These are phyloP conservation scores for Myotis findleyi DNA, from an alignment of 2,797 vertebrate species.

Conservation along the genomic window DNA sequence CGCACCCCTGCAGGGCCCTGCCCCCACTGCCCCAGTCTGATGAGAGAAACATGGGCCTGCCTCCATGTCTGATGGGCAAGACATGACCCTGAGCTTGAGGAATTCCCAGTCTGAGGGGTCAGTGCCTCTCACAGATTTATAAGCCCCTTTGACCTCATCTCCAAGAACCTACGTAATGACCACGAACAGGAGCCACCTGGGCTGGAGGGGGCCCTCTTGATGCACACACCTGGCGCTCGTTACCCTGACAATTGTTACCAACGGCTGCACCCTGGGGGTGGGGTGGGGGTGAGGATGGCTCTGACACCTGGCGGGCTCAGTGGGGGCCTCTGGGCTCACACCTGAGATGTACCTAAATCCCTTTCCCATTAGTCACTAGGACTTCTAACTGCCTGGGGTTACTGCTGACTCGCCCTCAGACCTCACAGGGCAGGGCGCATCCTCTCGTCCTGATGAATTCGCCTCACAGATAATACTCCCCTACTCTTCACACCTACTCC, in stretches of 20 bases:
- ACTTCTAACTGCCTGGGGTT: background rate
- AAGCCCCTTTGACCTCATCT: background rate
- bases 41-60: background rate
- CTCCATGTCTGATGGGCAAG: background rate
- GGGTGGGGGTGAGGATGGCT: background rate
- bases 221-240: fast-evolving
- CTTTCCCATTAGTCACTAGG: background rate
- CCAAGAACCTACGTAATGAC: background rate
- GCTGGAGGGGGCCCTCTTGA: background rate
- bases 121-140: background rate
- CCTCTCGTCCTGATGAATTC: background rate
- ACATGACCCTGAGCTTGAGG: background rate
- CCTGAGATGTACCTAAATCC: background rate
- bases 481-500: background rate
- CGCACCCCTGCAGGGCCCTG: background rate
- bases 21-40: background rate
- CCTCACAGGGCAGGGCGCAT: background rate
- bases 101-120: background rate
- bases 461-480: background rate
- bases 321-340: background rate
- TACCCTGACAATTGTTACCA: background rate
- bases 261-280: background rate
- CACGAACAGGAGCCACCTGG: background rate
- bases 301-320: background rate
- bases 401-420: background rate